Evolutionary conservation across 2,113 vertebrate genomes (phyloP).

Genomic region (Heliornis fulica): DNA sequence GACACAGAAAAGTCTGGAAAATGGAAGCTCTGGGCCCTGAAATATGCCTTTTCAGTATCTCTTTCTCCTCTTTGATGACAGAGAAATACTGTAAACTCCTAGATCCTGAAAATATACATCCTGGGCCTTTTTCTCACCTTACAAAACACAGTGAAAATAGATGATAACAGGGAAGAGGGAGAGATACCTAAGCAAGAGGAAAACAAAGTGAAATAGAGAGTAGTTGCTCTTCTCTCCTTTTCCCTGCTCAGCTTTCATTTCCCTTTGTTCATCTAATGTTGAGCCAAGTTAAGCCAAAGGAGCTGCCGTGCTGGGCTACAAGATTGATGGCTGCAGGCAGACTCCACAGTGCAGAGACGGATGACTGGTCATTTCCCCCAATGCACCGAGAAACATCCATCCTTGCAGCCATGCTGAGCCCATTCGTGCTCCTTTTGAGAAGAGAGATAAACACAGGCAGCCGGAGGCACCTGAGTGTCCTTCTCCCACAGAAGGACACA

Average conservation of each 20-base stretch:
- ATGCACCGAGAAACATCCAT: slow-evolving; percentile 78
- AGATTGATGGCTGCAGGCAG: slow-evolving; percentile 80
- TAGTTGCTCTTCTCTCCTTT: slow-evolving; percentile 9
- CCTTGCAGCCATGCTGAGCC: slow-evolving; percentile 71
- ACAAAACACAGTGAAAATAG: neutral
- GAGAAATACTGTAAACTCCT: neutral
- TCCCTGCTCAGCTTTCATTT: slow-evolving; percentile 26
- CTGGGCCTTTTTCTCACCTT: neutral
- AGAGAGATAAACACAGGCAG: slow-evolving; percentile 72
- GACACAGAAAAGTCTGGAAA: neutral
- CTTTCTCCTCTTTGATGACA: neutral
- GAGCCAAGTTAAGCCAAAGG: slow-evolving; percentile 62
- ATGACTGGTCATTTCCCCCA: slow-evolving; percentile 79
- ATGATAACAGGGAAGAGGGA: neutral
- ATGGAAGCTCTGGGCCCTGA: neutral
- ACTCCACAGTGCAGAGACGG: slow-evolving; percentile 75
- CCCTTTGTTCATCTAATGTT: slow-evolving; percentile 53
- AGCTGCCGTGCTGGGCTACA: slow-evolving; percentile 60
- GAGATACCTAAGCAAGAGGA: neutral
- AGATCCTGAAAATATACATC: neutral
- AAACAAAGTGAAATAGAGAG: slow-evolving; percentile 23
- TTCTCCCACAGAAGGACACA: slow-evolving; percentile 65
- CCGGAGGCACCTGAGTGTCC: slow-evolving; percentile 57
- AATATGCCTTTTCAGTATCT: neutral
- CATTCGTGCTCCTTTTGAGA: slow-evolving; percentile 60